phyloP scores from a whole-genome alignment of 2,888 invertebrate genomes.

The Nomada hirtipes region DNA sequence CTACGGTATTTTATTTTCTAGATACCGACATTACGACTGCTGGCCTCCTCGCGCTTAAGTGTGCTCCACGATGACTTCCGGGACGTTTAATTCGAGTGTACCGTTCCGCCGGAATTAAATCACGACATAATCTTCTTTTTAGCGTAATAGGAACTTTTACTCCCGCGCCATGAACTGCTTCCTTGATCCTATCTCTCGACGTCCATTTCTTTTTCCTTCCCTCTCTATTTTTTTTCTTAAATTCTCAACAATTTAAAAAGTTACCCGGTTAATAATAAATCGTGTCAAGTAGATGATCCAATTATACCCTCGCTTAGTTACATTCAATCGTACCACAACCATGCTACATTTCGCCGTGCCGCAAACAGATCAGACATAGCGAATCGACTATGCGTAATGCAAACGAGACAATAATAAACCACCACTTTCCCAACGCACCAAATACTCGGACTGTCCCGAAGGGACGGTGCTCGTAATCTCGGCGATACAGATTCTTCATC shows the following conservation, averaged over 20 bases:
- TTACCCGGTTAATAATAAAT: neutral
- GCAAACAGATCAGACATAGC: neutral
- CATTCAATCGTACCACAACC: too few relatives aligned
- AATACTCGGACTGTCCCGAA: neutral
- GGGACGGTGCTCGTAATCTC: conserved; percentile 36
- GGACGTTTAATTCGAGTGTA: conserved; percentile 57
- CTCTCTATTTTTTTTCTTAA: neutral
- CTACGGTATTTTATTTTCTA: conserved; percentile 70
- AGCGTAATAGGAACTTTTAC: conserved; percentile 43
- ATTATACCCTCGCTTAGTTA: too few relatives aligned
- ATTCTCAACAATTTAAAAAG: too few relatives aligned
- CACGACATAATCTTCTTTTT: conserved; percentile 51
- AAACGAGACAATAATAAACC: conserved; percentile 35
- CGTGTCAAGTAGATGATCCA: too few relatives aligned
- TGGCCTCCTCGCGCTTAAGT: conserved; percentile 40
- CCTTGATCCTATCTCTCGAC: too few relatives aligned
- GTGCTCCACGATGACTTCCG: conserved; percentile 48
- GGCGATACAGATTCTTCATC: conserved; percentile 63
- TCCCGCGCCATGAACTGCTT: too few relatives aligned
- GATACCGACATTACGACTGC: conserved; percentile 68
- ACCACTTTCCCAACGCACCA: neutral
- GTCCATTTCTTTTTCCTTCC: neutral
- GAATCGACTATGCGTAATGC: neutral
- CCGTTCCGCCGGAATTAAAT: conserved; percentile 47
- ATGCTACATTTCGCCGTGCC: too few relatives aligned